Evolutionary conservation across 1,140 invertebrate genomes (phyloP).

Genomic region (Olivierus martensii): DNA sequence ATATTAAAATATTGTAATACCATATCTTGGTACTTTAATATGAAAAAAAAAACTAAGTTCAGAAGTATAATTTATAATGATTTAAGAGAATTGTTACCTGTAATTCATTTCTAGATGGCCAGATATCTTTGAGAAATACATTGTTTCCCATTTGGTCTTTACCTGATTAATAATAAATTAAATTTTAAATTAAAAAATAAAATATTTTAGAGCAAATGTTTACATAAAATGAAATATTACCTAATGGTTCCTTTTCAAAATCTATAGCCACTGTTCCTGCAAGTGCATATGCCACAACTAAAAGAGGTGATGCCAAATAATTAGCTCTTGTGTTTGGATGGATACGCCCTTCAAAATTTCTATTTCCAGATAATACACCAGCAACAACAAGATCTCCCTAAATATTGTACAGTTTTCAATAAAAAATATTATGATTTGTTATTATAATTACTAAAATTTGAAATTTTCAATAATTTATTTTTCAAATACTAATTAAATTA

Average conservation of each 20-base stretch:
- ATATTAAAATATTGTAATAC: too few species aligned
- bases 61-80: too few species aligned
- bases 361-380: slow-evolving; percentile 88
- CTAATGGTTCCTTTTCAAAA: slow-evolving; percentile 77
- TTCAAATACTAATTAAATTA: too few species aligned
- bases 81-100: slow-evolving; percentile 22
- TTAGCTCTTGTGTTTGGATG: slow-evolving; percentile 93
- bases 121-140: slow-evolving; percentile 83
- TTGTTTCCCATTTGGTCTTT: slow-evolving; percentile 48
- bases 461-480: too few species aligned
- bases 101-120: slow-evolving; percentile 85
- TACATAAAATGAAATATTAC: slow-evolving; percentile 33
- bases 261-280: slow-evolving; percentile 89
- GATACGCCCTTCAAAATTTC: slow-evolving; percentile 95
- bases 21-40: too few species aligned
- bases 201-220: neutral
- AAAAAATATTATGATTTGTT: too few species aligned
- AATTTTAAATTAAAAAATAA: slow-evolving; percentile 1
- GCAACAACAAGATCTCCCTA: slow-evolving; percentile 83
- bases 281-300: slow-evolving; percentile 94
- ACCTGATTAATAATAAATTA: slow-evolving; percentile 35
- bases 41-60: too few species aligned
- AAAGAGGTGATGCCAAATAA: slow-evolving; percentile 84
- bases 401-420: neutral
- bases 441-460: too few species aligned